Percentiles rank a stretch among this genome's conserved stretches.
These are phyloP conservation scores for Adelphocoris suturalis DNA, from an alignment of 2,888 invertebrate genomes.

Conservation along the genomic window DNA sequence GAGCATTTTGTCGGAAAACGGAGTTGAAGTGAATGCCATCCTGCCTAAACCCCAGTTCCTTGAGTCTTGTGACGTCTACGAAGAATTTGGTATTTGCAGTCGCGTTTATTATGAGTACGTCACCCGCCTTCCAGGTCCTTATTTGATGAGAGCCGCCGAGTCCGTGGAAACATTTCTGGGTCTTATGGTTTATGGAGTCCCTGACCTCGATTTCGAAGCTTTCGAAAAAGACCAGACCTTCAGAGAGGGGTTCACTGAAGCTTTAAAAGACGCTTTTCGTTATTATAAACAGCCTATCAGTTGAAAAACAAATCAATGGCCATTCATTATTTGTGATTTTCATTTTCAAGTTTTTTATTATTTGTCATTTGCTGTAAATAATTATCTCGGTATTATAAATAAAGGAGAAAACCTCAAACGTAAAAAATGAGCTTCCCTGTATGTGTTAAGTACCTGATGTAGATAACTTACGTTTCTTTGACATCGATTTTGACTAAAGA, in stretches of 20 bases:
- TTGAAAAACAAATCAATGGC: not conserved
- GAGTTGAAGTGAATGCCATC: slow-evolving; percentile 22
- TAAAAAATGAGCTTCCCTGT: no score
- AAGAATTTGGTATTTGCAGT: slow-evolving; percentile 63
- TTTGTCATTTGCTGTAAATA: no score
- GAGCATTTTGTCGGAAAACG: slow-evolving; percentile 38
- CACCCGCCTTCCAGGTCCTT: slow-evolving; percentile 68
- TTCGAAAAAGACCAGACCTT: slow-evolving; percentile 56
- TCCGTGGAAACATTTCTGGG: slow-evolving; percentile 63
- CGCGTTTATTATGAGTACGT: slow-evolving; percentile 70
- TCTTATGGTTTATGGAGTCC: slow-evolving; percentile 66
- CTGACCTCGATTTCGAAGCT: slow-evolving; percentile 50
- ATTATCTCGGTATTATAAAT: no score
- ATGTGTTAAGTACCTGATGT: no score
- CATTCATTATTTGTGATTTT: no score
- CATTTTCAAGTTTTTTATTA: no score
- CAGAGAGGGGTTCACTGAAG: slow-evolving; percentile 44
- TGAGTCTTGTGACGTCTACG: slow-evolving; percentile 70
- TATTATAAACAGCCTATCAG: slow-evolving; percentile 56
- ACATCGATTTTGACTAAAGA: no score
- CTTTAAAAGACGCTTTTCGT: slow-evolving; percentile 65
- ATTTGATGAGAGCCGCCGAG: slow-evolving; percentile 45
- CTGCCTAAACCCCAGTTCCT: slow-evolving; percentile 66
- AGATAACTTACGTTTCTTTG: no score
- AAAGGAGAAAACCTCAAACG: no score